Evolutionary conservation across 64 coral and sea anemone species (phyloP), one percentile per base, ranked within the genome.

Genomic region (Actinia equina): DNA sequence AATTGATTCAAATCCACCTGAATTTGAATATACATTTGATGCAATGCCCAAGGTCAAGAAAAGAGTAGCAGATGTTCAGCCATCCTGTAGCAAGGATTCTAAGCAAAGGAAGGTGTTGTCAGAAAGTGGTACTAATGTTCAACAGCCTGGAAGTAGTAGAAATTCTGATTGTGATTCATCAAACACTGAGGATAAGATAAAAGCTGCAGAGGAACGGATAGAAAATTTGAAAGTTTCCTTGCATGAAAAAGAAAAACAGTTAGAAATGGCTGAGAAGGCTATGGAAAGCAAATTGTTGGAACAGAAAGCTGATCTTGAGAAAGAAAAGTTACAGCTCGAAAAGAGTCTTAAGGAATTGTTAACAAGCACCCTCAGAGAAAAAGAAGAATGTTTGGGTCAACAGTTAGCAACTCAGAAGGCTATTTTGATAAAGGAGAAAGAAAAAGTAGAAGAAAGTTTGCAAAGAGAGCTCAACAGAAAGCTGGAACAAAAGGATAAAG

Each of bases 1-100:
- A 58, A 59, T 99, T 86, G 86, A 99, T 22, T 87, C 88, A n/a
- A 95, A 64, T 44, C 64, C 74, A 57, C 97, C 93, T 86, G 97
- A 99, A 58, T 99, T 99, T 89, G 97, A 99, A 63, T 99, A 99
- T 67, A 85, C 70, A 0, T 99, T 99, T 91, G 97, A 99, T 89
- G 78, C 56, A 37, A 83, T 83, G 83, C 70, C 79, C 16, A 87
- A 83, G 83, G 69, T 80, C n/a, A 83, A 92, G 49, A 98, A 98
- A 90, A 92, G 93, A 55, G 37, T 54, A 17, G 93, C 97, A 88
- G 88, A 95, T 42, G 4, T 23, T 59, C 19, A 83, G 16, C 17
- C 77, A 43, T 71, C 62, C 13, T 27, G 57, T 42, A 87, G 76
- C 53, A 81, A 87, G 49, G 87, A 89, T 23, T 83, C 51, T 65